phyloP scores from a whole-genome alignment of 2,797 vertebrate species.

The Sylvia borin region DNA sequence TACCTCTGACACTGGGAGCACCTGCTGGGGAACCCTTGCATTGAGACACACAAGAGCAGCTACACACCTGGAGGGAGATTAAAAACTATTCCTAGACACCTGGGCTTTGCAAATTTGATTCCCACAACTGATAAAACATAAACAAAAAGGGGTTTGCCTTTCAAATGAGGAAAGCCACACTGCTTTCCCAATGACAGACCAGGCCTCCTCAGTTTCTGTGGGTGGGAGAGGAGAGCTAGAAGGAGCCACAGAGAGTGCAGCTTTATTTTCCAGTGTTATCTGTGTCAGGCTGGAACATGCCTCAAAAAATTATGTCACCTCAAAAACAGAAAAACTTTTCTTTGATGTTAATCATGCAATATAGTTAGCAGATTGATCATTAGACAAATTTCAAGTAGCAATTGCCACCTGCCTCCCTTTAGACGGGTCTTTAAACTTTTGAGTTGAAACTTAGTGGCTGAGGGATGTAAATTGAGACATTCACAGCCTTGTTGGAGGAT shows the following conservation, averaged over 20 bases:
- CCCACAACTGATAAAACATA: conserved; percentile 44
- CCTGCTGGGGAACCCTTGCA: neutral
- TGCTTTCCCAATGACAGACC: neutral
- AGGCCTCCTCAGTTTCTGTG: neutral
- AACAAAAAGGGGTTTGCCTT: conserved; percentile 10
- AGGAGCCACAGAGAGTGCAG: neutral
- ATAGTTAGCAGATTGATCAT: neutral
- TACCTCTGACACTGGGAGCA: neutral
- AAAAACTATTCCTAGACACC: conserved; percentile 48
- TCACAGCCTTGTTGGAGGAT: neutral
- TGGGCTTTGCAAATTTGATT: conserved; percentile 56
- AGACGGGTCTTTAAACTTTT: neutral
- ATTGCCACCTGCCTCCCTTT: neutral
- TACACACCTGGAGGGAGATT: neutral
- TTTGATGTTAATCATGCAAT: conserved; percentile 23
- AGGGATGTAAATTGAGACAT: neutral
- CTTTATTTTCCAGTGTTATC: neutral
- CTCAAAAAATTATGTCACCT: neutral
- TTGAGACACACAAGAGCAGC: neutral
- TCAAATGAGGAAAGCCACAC: conserved; percentile 38
- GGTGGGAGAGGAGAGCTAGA: conserved; percentile 3
- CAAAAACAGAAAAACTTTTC: neutral
- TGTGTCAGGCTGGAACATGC: neutral
- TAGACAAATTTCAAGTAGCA: neutral
- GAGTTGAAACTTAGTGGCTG: neutral